A percentile compares a stretch with the other conserved stretches of the same genome.
These are phyloP conservation scores for Oryzaephilus surinamensis DNA, from an alignment of 1,140 invertebrate genomes.

Conservation along the genomic window DNA sequence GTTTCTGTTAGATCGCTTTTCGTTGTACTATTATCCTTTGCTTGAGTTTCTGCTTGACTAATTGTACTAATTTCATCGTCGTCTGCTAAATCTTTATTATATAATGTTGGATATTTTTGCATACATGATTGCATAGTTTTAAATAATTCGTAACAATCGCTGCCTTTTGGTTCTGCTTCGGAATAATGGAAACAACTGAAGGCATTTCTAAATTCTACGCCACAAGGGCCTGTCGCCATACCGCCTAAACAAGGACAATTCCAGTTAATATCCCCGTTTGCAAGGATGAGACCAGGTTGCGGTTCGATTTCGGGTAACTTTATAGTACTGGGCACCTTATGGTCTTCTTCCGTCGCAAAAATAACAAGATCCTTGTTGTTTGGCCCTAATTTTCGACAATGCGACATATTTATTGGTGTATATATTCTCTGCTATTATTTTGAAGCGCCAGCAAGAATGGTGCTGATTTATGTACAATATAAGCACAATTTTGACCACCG, in stretches of 20 bases:
- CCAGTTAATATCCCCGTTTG: conserved; percentile 93
- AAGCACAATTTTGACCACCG: conserved; percentile 42
- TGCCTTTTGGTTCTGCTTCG: conserved; percentile 48
- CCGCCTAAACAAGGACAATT: conserved; percentile 92
- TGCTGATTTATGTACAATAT: conserved; percentile 44
- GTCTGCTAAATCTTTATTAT: conserved; percentile 51
- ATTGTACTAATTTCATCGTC: conserved; percentile 40
- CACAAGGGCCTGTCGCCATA: conserved; percentile 92
- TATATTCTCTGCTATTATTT: conserved; percentile 33
- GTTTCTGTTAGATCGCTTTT: too few relatives aligned
- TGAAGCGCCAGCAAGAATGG: conserved; percentile 34
- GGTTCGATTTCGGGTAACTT: conserved; percentile 60
- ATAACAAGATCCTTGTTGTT: conserved; percentile 75
- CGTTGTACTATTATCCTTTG: background rate
- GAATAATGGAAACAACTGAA: conserved; percentile 93
- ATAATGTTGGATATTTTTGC: conserved; percentile 76
- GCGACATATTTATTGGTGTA: conserved; percentile 39
- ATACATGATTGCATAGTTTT: conserved; percentile 90
- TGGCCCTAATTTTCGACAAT: conserved; percentile 36
- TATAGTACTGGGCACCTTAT: conserved; percentile 59
- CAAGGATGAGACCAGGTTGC: conserved; percentile 67
- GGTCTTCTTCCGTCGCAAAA: conserved; percentile 73
- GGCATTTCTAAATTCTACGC: conserved; percentile 81
- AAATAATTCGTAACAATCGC: conserved; percentile 85
- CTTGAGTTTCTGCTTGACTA: conserved; percentile 13